phyloP scores from a whole-genome alignment of 2,113 vertebrate genomes.

The Catharus bicknelli region DNA sequence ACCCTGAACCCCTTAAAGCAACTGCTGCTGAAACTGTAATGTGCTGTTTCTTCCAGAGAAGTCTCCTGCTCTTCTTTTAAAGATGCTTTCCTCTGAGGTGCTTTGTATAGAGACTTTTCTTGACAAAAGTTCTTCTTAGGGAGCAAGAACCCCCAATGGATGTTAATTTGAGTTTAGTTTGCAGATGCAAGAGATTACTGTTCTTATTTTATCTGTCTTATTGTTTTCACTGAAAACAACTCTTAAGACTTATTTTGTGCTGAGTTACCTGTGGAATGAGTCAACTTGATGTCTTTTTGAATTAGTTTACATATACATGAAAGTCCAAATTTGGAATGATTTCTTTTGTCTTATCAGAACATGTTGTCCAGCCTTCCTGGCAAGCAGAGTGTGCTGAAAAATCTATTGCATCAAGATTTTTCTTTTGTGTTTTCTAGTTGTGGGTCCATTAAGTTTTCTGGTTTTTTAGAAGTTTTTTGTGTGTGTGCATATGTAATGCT shows the following conservation, averaged over 20 bases:
- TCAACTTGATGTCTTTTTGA: conserved; percentile 20
- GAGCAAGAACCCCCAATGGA: conserved; percentile 55
- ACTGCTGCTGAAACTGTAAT: neutral
- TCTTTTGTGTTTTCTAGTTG: neutral
- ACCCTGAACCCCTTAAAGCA: neutral
- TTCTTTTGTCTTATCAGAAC: conserved; percentile 38
- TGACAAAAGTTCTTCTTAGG: conserved; percentile 53
- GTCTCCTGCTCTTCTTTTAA: conserved; percentile 15
- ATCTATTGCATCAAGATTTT: neutral
- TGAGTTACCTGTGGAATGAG: conserved; percentile 52
- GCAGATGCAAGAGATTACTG: conserved; percentile 32
- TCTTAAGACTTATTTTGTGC: conserved; percentile 23
- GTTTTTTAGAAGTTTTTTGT: neutral
- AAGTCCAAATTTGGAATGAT: conserved; percentile 16
- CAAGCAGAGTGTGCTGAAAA: neutral
- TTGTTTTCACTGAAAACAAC: conserved; percentile 49
- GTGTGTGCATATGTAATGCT: neutral
- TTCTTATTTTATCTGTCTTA: conserved; percentile 48
- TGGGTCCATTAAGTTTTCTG: neutral
- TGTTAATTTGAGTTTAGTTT: conserved; percentile 63
- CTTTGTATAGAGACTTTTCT: conserved; percentile 31
- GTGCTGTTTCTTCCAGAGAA: conserved; percentile 7
- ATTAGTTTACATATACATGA: neutral
- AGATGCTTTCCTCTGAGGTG: conserved; percentile 25
- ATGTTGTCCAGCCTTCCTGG: conserved; percentile 13